These are phyloP conservation scores for Microcebus ravelobensis DNA, from an alignment of 2,113 vertebrate species.

Conservation along the genomic window DNA sequence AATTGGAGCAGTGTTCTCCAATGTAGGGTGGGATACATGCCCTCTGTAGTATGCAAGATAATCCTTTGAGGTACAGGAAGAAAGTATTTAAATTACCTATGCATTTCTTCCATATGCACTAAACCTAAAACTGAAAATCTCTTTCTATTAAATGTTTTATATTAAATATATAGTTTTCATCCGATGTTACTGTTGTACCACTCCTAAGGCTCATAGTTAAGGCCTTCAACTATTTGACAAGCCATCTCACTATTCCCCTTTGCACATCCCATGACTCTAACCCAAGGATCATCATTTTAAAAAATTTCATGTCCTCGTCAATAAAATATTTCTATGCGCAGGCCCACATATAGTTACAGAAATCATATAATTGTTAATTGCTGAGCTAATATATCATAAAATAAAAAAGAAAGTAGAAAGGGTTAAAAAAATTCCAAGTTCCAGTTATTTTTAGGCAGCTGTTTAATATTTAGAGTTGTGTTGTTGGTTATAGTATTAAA, in stretches of 20 bases:
- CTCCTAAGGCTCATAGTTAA: not conserved
- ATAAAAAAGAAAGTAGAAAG: conserved; percentile 15
- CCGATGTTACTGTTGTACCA: not conserved
- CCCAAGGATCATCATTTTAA: not conserved
- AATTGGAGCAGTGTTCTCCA: not conserved
- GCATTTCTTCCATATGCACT: not conserved
- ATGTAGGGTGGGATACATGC: not conserved
- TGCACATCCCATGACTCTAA: not conserved
- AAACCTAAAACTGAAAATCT: conserved; percentile 31
- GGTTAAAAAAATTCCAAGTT: conserved; percentile 36
- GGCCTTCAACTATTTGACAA: not conserved
- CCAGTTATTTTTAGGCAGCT: not conserved
- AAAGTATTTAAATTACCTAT: not conserved
- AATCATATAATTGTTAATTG: not conserved
- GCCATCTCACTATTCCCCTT: not conserved
- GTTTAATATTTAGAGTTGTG: conserved; percentile 14
- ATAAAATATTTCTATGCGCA: not conserved
- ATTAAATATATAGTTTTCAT: conserved; percentile 23
- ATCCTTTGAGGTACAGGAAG: not conserved
- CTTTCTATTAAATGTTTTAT: not conserved
- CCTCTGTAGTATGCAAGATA: not conserved
- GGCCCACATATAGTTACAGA: conserved; percentile 5
- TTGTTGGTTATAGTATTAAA: conserved; percentile 20
- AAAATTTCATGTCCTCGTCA: not conserved
- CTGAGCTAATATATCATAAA: not conserved